Base-by-base conservation (phyloP, 2,113 vertebrate species). In the Strix uralensis region DNA sequence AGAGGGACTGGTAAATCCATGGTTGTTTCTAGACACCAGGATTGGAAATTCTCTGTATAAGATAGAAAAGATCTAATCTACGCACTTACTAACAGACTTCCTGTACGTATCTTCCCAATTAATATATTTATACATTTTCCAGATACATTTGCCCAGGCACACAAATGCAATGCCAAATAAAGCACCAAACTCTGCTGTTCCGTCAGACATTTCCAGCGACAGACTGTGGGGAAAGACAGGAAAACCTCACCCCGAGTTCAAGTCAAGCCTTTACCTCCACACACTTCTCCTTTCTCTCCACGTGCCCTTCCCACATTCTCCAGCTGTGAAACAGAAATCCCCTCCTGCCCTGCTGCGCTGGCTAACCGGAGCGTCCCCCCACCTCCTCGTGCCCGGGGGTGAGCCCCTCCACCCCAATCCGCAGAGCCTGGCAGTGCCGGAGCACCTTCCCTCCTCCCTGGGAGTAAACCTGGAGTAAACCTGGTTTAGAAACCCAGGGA, bases 261-360 rank as follows among this genome's bases (percentile, higher is more conserved):
- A 3, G 16, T 30, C 15, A 25, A 25, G 36, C 3, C 51, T 36
- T 19, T 4, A 47, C 65, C 47, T 20, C 34, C 3, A 65, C 23
- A 9, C 1, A 9, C 13, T 46, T 52, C 57, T 46, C 32, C 55
- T 36, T 26, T 44, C 58, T 46, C 17, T 7, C 13, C 32, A 6
- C 0, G 3, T 13, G 18, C 20, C 13, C 49, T 8, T 32, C 8
- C 17, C 70, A 7, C 0, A 5, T 25, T 13, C 20, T 22, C 82
- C 34, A 13, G 36, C 52, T 30, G 30, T 4, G n/a, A 15, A 15
- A 9, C 13, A 5, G 15, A 1, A 18, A 30, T 12, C 29, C 15
- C 81, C 67, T 21, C 57, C 67, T 8, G 26, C 47, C 26, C 32
- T 8, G 36, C 2, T 2, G 44, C 2, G 44, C 44, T 46, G 44